These are phyloP conservation scores for Dromius quadrimaculatus DNA, from an alignment of 2,888 invertebrate species.

Conservation along the genomic window DNA sequence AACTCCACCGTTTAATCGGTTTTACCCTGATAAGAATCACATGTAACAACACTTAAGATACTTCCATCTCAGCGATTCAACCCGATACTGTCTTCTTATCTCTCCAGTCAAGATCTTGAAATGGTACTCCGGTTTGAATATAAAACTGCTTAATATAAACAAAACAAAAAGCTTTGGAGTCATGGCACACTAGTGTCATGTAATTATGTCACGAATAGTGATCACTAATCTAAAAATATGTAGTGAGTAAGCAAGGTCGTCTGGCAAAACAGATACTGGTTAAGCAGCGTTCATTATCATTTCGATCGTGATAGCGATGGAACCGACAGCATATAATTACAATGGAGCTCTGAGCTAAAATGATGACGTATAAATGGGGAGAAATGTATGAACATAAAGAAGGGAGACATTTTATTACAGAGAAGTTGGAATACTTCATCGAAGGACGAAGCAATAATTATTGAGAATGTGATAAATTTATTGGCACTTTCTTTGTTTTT, in stretches of 20 bases:
- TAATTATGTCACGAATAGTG: slow-evolving; percentile 46
- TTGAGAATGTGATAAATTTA: too few relatives aligned
- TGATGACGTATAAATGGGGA: slow-evolving; percentile 9
- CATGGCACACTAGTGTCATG: slow-evolving; percentile 24
- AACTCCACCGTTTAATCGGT: too few relatives aligned
- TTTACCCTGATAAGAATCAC: too few relatives aligned
- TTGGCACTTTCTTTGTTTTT: too few relatives aligned
- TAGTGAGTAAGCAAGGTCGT: slow-evolving; percentile 37
- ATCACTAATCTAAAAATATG: slow-evolving; percentile 44
- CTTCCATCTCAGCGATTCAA: slow-evolving; percentile 1
- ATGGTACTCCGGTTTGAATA: neutral
- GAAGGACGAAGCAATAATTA: too few relatives aligned
- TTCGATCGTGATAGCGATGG: slow-evolving; percentile 44
- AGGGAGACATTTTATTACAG: too few relatives aligned
- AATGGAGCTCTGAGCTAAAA: slow-evolving; percentile 7
- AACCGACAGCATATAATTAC: slow-evolving; percentile 41
- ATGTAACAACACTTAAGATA: slow-evolving; percentile 1
- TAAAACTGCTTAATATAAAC: slow-evolving; percentile 4
- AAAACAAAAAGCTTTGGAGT: slow-evolving; percentile 6
- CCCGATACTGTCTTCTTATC: slow-evolving; percentile 14
- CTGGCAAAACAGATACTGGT: slow-evolving; percentile 44
- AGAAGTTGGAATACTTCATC: too few relatives aligned
- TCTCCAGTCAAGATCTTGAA: neutral
- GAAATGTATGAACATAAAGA: too few relatives aligned
- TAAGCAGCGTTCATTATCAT: slow-evolving; percentile 45